phyloP scores from a whole-genome alignment of 2,113 vertebrate genomes.

The Perca schrenkii region DNA sequence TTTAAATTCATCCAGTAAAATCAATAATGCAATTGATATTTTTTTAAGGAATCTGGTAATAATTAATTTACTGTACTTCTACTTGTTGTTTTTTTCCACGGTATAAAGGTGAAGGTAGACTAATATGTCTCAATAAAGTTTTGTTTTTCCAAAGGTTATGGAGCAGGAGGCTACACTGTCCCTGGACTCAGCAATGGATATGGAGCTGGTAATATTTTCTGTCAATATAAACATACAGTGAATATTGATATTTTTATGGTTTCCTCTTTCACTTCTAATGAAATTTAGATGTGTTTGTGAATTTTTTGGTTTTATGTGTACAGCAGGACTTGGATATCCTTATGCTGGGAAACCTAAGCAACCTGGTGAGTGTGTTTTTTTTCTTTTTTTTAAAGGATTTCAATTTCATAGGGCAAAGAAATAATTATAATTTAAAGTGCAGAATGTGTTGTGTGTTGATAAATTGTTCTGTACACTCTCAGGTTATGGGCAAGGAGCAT shows the following conservation, averaged over 20 bases:
- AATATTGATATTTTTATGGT: not conserved
- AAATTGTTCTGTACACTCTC: not conserved
- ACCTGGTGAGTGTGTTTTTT: conserved; percentile 33
- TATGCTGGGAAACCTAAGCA: conserved; percentile 59
- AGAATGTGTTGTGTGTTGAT: not conserved
- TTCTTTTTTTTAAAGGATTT: not conserved
- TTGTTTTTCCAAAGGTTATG: conserved; percentile 56
- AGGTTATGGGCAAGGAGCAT: conserved; percentile 71
- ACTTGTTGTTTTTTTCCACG: not conserved
- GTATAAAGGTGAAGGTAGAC: not conserved
- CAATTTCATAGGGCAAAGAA: not conserved
- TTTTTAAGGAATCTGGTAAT: no score
- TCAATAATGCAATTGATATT: not conserved
- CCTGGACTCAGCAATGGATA: conserved; percentile 59
- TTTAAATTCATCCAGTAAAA: not conserved
- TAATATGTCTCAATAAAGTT: not conserved
- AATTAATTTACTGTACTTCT: not conserved
- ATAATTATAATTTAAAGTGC: not conserved
- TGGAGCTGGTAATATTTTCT: conserved; percentile 62
- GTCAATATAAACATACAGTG: not conserved
- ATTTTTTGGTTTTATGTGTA: not conserved
- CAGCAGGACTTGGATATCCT: conserved; percentile 59
- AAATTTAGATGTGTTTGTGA: not conserved
- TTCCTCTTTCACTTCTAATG: not conserved
- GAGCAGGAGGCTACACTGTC: conserved; percentile 44